Evolutionary conservation across 53 echinoderm and acorn worm species (phyloP), one percentile per base, ranked within the genome.

Genomic region (Crossaster papposus): DNA sequence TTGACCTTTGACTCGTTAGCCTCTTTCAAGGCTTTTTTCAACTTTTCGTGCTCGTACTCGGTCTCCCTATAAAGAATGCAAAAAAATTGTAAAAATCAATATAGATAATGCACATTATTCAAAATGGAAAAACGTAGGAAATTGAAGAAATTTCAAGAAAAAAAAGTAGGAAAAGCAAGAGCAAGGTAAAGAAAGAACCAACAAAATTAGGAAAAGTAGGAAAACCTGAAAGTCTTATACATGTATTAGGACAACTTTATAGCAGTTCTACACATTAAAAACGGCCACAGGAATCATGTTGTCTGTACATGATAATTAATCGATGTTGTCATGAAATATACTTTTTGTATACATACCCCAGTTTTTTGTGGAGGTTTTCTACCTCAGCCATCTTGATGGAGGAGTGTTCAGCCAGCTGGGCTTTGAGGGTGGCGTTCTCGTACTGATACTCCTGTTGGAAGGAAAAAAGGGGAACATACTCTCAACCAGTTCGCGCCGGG

Each of bases 381-480:
- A 94, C 81, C 17, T 95, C 95, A n/a, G 88, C 88, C 51, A 78
- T 83, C 77, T 93, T 94, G 33, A 91, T 75, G 78, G 95, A 79
- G 24, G 87, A 85, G 4, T 91, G 81, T 82, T 97, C 95, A 65
- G 97, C 91, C 32, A 95, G 87, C 87, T 95, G 95, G 31, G 95
- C 91, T 83, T 90, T 95, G 77, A 97, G 83, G 4, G 94, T 83
- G 22, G 90, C 94, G 13, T 91, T 93, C 79, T 97, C 97, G 89
- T 97, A 97, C 77, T 95, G 94, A 62, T 95, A 95, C 64, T 97
- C 97, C 95, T 96, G 86, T 14, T 68, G 22, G n/a, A 15, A 17
- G 23, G 55, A 80, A 80, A 44, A 70, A 50, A 29, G 0, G 38
- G 38, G 7, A 38, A 38, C 38, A 2, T 38, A 38, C 38, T 38